phyloP scores from a whole-genome alignment of 2,797 vertebrate species.

The Peromyscus melanophrys region DNA sequence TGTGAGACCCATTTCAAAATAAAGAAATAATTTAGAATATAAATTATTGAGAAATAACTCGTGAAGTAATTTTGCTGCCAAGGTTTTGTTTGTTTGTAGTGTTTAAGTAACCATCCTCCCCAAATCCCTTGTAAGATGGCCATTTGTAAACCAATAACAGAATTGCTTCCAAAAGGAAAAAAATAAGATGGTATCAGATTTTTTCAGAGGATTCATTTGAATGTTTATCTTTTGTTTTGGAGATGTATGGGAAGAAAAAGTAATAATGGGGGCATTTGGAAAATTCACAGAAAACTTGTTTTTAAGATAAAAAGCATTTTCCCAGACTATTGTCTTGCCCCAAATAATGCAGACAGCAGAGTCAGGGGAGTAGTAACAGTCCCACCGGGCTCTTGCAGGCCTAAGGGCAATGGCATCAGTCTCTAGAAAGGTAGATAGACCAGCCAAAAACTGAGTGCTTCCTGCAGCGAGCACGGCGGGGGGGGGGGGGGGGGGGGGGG shows the following conservation, averaged over 20 bases:
- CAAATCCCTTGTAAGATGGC: constrained; percentile 85
- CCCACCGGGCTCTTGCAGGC: constrained; percentile 83
- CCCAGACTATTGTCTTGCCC: constrained; percentile 86
- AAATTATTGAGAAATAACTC: constrained; percentile 84
- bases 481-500: no score
- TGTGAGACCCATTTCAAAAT: background rate
- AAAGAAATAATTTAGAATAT: constrained; percentile 67
- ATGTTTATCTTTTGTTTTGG: constrained; percentile 74
- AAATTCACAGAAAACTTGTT: constrained; percentile 81
- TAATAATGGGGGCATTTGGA: constrained; percentile 15
- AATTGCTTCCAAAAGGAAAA: constrained; percentile 83
- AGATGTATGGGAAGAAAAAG: constrained; percentile 68
- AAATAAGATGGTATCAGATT: constrained; percentile 75
- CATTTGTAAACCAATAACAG: constrained; percentile 85
- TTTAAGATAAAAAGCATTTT: constrained; percentile 90
- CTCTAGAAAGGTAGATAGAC: constrained; percentile 89
- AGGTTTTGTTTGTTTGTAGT: constrained; percentile 82
- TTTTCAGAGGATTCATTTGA: constrained; percentile 81
- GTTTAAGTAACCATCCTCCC: constrained; percentile 84
- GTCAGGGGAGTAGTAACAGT: constrained; percentile 89
- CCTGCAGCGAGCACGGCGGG: constrained; percentile 68
- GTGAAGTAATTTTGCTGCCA: constrained; percentile 81
- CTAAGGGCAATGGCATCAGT: constrained; percentile 84
- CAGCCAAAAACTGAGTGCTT: constrained; percentile 84
- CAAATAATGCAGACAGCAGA: constrained; percentile 87